phyloP scores from a whole-genome alignment of 2,888 invertebrate genomes.

The Lasioglossum oenotherae region DNA sequence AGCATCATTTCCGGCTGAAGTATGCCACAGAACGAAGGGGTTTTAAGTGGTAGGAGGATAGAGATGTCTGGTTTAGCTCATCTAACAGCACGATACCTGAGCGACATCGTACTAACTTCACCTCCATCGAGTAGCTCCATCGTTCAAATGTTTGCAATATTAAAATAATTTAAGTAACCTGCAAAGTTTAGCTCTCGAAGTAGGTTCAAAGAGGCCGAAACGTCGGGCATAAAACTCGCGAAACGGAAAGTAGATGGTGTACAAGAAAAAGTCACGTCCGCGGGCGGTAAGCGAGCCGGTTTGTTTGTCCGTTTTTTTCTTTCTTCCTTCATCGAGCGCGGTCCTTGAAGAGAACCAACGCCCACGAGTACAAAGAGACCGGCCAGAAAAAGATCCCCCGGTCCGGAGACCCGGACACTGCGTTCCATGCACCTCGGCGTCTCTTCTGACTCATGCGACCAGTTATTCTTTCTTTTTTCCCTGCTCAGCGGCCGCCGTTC shows the following conservation, averaged over 20 bases:
- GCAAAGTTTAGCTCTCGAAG: neutral
- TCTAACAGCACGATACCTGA: neutral
- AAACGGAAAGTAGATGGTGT: neutral
- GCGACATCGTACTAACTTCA: neutral
- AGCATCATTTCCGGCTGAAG: neutral
- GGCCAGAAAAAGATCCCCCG: conserved; percentile 45
- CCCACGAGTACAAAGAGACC: conserved; percentile 41
- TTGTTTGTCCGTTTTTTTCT: conserved; percentile 31
- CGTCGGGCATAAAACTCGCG: neutral
- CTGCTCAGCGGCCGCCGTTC: neutral
- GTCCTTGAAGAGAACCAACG: conserved; percentile 30
- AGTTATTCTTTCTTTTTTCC: conserved; percentile 27
- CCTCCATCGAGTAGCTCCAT: too few relatives aligned
- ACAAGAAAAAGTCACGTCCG: neutral
- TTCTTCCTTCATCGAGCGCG: conserved; percentile 11
- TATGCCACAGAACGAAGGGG: neutral
- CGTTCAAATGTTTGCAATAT: neutral
- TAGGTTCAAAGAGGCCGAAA: neutral
- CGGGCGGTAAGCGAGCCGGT: neutral
- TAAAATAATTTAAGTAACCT: neutral
- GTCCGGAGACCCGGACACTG: neutral
- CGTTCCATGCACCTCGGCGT: neutral
- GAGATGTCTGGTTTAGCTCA: too few relatives aligned
- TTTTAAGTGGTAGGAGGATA: too few relatives aligned
- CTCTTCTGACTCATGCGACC: conserved; percentile 48